Evolutionary conservation across 2,797 vertebrate genomes (phyloP).

Genomic region (Aphelocoma californica): DNA sequence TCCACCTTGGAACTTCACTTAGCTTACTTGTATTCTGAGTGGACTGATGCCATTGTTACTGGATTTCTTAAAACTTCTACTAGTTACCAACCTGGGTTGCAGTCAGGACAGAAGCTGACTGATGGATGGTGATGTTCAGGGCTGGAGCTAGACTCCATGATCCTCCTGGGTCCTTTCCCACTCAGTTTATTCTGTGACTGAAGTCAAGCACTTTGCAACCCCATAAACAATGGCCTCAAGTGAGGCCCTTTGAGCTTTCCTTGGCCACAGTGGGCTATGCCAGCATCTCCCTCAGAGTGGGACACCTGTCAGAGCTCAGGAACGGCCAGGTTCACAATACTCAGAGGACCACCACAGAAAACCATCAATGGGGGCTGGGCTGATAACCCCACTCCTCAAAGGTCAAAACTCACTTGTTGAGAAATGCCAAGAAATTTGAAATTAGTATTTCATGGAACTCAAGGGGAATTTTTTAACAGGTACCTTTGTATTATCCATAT

Average conservation of each 20-base stretch:
- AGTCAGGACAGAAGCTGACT: neutral
- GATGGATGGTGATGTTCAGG: too few species aligned
- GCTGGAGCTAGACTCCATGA: neutral
- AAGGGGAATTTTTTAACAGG: neutral
- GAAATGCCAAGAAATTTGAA: neutral
- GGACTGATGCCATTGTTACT: neutral
- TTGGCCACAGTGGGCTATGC: neutral
- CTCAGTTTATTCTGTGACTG: neutral
- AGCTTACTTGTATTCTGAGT: too few species aligned
- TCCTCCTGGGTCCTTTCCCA: neutral
- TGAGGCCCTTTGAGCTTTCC: neutral
- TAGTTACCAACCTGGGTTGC: neutral
- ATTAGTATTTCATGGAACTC: neutral
- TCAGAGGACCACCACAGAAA: neutral
- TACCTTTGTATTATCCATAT: neutral
- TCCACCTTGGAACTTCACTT: neutral
- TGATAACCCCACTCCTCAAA: neutral
- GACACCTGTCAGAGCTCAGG: neutral
- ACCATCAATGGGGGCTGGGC: neutral
- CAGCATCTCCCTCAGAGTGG: neutral
- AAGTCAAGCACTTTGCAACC: neutral
- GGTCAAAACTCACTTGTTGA: neutral
- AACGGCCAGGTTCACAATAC: neutral
- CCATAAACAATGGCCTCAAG: neutral
- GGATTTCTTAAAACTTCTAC: neutral